A percentile compares a stretch with the other conserved stretches of the same genome.
Conservation (phyloP, 1,140 invertebrate species). For the Drosophila tristis region DNA sequence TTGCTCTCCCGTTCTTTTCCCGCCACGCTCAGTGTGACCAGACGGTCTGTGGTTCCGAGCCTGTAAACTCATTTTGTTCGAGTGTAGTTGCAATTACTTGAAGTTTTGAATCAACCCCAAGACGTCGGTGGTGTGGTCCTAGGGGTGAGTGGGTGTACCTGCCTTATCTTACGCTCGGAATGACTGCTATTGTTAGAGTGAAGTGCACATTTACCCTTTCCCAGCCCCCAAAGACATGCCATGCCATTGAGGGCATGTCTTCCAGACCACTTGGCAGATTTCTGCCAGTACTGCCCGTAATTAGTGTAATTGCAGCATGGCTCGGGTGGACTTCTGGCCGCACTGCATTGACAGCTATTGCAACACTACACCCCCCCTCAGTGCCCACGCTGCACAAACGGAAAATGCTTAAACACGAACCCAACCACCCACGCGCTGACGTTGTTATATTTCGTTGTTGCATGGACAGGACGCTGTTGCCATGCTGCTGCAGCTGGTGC, state of each 20-base stretch:
- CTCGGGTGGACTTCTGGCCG: conserved; percentile 23
- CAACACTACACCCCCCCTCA: conserved; percentile 3
- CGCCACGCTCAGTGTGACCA: conserved; percentile 33
- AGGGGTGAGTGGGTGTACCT: conserved; percentile 16
- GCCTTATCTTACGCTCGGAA: conserved; percentile 36
- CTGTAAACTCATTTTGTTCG: conserved; percentile 12
- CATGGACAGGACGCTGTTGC: conserved; percentile 4
- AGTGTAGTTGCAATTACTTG: conserved; percentile 26
- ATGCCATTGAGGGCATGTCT: conserved; percentile 4
- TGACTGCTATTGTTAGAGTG: neutral
- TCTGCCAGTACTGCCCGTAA: conserved; percentile 32
- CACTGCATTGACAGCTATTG: conserved; percentile 39
- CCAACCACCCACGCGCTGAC: conserved; percentile 31
- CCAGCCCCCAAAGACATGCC: conserved; percentile 3
- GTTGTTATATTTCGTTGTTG: conserved; percentile 41
- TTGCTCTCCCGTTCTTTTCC: conserved; percentile 15
- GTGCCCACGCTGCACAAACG: neutral
- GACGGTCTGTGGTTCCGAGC: neutral
- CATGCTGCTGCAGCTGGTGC: conserved; percentile 16
- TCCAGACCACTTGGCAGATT: conserved; percentile 28
- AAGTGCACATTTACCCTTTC: neutral
- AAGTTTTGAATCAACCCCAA: conserved; percentile 23
- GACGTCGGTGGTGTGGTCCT: neutral
- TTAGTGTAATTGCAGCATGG: conserved; percentile 63
- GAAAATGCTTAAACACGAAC: no score